These are phyloP conservation scores for Platysteira castanea DNA, from an alignment of 2,113 vertebrate genomes.

Conservation along the genomic window DNA sequence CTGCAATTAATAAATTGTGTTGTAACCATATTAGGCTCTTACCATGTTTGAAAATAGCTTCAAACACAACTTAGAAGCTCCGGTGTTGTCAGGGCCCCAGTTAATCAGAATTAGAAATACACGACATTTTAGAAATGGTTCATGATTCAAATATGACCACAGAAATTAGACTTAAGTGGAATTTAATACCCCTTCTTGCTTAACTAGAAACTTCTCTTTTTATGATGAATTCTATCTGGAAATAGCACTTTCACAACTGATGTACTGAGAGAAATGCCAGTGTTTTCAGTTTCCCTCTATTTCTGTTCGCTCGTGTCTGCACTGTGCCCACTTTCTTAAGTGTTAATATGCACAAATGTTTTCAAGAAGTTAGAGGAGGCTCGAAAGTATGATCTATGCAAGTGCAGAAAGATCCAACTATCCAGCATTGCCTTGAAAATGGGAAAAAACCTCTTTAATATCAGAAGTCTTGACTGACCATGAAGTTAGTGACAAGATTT, in stretches of 20 bases:
- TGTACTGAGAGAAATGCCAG: background rate
- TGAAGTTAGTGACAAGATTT: background rate
- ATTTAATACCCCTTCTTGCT: background rate
- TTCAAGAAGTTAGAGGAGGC: background rate
- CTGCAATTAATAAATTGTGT: slow-evolving; percentile 14
- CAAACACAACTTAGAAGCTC: background rate
- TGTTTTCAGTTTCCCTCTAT: slow-evolving; percentile 11
- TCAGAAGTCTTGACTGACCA: background rate
- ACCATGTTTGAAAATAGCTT: slow-evolving; percentile 15
- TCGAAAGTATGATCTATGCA: background rate
- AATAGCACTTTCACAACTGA: background rate
- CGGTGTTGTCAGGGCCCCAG: background rate
- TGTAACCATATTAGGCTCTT: background rate
- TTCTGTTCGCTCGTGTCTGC: slow-evolving; percentile 10
- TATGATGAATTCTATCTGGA: background rate
- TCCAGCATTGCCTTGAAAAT: background rate
- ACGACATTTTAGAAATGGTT: slow-evolving; percentile 8
- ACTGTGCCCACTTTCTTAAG: background rate
- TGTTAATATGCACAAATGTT: background rate
- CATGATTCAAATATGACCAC: background rate
- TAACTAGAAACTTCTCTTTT: background rate
- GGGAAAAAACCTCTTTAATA: background rate
- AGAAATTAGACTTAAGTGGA: background rate
- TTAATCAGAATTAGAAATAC: background rate
- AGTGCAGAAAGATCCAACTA: background rate